Percentiles rank a stretch among this genome's conserved stretches.
phyloP scores from a whole-genome alignment of 2,888 invertebrate genomes.

The Tigriopus californicus region DNA sequence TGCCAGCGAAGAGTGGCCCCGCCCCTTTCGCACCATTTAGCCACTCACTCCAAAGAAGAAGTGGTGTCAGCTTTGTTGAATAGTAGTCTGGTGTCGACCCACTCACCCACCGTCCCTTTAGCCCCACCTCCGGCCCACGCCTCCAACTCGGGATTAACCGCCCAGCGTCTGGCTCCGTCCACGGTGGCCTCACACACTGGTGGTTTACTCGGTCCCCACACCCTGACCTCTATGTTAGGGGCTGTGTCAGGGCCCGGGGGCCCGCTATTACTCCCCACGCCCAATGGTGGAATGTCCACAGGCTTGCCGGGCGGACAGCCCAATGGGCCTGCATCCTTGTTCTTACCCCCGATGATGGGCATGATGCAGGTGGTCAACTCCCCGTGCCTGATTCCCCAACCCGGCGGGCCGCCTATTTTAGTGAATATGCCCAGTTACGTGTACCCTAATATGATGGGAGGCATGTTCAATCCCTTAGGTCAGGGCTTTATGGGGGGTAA shows the following conservation, averaged over 20 bases:
- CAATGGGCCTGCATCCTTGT: neutral
- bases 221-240: too few species aligned
- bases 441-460: neutral
- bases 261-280: too few species aligned
- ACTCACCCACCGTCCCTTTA: neutral
- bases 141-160: neutral
- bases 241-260: too few species aligned
- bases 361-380: neutral
- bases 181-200: neutral
- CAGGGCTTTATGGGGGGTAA: too few species aligned
- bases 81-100: neutral
- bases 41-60: constrained; percentile 9
- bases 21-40: neutral
- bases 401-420: neutral
- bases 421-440: constrained; percentile 1
- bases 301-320: too few species aligned
- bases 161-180: neutral
- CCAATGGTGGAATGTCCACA: too few species aligned
- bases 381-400: neutral
- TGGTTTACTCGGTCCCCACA: too few species aligned
- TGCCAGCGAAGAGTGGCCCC: neutral
- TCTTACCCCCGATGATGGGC: neutral
- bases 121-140: neutral
- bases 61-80: constrained; percentile 5
- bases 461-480: too few species aligned